Base-by-base conservation (phyloP, 2,113 vertebrate genomes). In the Oplegnathus fasciatus region DNA sequence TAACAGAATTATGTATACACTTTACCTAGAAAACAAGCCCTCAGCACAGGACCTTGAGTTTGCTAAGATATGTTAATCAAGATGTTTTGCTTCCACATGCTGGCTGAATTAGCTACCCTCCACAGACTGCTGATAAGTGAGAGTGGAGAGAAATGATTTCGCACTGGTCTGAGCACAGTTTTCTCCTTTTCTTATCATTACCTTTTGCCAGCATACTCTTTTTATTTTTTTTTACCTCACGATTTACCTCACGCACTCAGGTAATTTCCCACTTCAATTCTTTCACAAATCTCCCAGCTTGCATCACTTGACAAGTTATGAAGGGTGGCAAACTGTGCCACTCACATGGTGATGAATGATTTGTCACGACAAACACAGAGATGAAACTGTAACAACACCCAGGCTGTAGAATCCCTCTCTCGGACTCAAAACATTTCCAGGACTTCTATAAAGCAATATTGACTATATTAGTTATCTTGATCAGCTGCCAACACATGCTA, bases 1-100 rank as follows among this genome's bases (percentile, higher is more conserved):
- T 90, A 86, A 91, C 74, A 90, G 88, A 89, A 90, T 92, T 85
- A 90, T 92, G 88, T 78, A 93, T 85, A 86, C 52, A 52, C 82
- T 85, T 88, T 89, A 86, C 80, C 80, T 85, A 75, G 77, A 90
- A 91, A 90, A 90, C 72, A 86, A 78, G 74, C 68, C 64, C 44
- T 58, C 17, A 85, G 86, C n/a, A 3, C 48, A 77, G 78, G 86
- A 87, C 84, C 72, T 82, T 46, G 79, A 83, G 82, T 80, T 78
- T 24, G 37, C 85, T 65, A 32, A 89, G 64, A 90, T 83, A 83
- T 88, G 85, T 64, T 89, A 87, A 91, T 88, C 57, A 80, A 67
- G 80, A 84, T 46, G 65, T 57, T 87, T 86, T 76, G 60, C 84
- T 54, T 84, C 75, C 61, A 44, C 73, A 34, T 42, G 78, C 79